Evolutionary conservation across 1,140 invertebrate species (phyloP).

Genomic region (Stegodyphus mimosarum): DNA sequence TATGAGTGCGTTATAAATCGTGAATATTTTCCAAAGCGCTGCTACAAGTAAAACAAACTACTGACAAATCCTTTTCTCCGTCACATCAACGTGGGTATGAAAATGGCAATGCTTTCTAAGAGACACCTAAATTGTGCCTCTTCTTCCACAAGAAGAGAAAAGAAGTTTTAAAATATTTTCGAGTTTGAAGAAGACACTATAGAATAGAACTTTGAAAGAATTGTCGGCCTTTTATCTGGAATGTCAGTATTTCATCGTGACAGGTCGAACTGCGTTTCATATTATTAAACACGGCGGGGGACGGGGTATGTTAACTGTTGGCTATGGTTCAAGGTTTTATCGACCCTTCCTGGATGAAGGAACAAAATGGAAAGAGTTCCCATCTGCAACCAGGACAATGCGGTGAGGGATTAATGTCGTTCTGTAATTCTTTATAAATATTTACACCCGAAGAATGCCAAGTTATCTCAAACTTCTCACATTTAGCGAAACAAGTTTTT

Average conservation of each 20-base stretch:
- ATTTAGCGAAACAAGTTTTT: no score
- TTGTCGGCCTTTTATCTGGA: neutral
- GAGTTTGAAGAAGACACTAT: neutral
- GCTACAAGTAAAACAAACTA: no score
- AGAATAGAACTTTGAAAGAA: neutral
- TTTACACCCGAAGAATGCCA: neutral
- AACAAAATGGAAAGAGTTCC: neutral
- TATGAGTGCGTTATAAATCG: no score
- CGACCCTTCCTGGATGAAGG: conserved; percentile 33
- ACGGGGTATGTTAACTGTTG: conserved; percentile 42
- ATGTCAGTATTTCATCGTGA: conserved; percentile 18
- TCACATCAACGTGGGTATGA: no score
- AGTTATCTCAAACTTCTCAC: no score
- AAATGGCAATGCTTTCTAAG: no score
- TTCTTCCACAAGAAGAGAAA: no score
- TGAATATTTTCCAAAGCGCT: no score
- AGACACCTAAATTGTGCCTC: no score
- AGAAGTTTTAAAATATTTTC: neutral
- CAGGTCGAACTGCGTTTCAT: conserved; percentile 33
- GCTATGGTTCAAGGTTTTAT: conserved; percentile 51
- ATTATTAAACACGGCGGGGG: conserved; percentile 39
- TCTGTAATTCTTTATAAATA: neutral
- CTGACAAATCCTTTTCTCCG: no score
- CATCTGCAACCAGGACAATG: neutral
- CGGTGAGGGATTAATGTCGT: conserved; percentile 11